A percentile compares a stretch with the other conserved stretches of the same genome.
phyloP scores from a whole-genome alignment of 2,888 invertebrate species.

The Dorcus parallelipipedus region DNA sequence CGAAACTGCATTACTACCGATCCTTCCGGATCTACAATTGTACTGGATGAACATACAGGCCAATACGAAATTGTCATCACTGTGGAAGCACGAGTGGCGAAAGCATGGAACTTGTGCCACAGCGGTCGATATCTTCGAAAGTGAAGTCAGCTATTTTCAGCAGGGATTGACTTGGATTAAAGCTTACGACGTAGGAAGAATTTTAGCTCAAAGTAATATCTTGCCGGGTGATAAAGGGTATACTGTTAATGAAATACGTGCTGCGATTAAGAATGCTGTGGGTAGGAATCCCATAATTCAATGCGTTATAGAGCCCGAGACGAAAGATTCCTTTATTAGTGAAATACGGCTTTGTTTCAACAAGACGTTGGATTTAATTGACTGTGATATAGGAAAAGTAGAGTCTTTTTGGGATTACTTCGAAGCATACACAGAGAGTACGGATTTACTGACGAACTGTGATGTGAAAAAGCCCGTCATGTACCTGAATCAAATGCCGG shows the following conservation, averaged over 20 bases:
- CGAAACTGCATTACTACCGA: conserved; percentile 55
- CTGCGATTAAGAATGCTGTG: conserved; percentile 54
- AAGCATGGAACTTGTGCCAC: conserved; percentile 82
- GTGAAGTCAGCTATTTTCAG: conserved; percentile 55
- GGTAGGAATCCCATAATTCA: conserved; percentile 61
- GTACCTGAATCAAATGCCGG: conserved; percentile 56
- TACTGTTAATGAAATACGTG: conserved; percentile 50
- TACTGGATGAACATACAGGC: conserved; percentile 74
- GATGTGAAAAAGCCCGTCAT: conserved; percentile 52
- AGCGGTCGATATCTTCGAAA: conserved; percentile 44
- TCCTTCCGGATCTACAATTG: conserved; percentile 44
- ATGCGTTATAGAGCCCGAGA: conserved; percentile 59
- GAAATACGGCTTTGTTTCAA: conserved; percentile 75
- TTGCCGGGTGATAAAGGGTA: conserved; percentile 54
- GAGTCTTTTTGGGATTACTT: conserved; percentile 34
- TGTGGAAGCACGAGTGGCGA: conserved; percentile 80
- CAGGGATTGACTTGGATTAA: conserved; percentile 61
- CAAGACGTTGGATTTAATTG: conserved; percentile 59
- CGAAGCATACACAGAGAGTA: conserved; percentile 26
- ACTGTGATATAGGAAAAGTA: conserved; percentile 60
- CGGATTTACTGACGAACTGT: conserved; percentile 59
- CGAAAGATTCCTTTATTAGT: conserved; percentile 58
- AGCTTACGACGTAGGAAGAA: conserved; percentile 58
- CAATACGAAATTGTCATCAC: conserved; percentile 50
- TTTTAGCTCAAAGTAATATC: conserved; percentile 57